These are phyloP conservation scores for Cranoglanis bouderius DNA, from an alignment of 2,113 vertebrate species.

Conservation along the genomic window DNA sequence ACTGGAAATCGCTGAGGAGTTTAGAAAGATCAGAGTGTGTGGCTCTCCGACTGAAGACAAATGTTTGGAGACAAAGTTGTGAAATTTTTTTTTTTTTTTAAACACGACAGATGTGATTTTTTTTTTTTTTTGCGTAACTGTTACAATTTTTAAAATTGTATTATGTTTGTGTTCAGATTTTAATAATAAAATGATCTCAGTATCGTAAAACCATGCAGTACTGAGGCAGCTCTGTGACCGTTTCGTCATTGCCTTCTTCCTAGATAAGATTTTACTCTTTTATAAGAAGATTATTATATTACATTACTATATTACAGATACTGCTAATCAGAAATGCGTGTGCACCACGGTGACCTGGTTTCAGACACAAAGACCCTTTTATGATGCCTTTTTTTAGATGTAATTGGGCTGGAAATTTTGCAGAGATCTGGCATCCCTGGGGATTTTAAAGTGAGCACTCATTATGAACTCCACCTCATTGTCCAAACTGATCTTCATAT, in stretches of 20 bases:
- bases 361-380: background rate
- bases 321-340: background rate
- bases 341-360: background rate
- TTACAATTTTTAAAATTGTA: background rate
- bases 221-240: background rate
- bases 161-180: background rate
- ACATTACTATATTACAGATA: no score
- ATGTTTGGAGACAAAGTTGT: conserved; percentile 63
- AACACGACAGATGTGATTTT: background rate
- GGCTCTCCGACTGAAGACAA: conserved; percentile 50
- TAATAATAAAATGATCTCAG: background rate
- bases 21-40: conserved; percentile 63
- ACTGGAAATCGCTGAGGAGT: conserved; percentile 71
- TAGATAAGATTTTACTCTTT: no score
- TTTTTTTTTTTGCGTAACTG: background rate
- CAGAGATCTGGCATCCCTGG: background rate
- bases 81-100: background rate
- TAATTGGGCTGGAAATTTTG: background rate
- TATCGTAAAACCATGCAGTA: background rate
- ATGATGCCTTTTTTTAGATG: background rate
- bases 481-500: background rate
- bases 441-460: background rate
- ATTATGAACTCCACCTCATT: background rate
- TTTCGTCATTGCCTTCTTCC: background rate
- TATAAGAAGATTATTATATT: no score